Base-by-base conservation (phyloP, 2,797 vertebrate genomes). In the Neosilurus hyrtlii region DNA sequence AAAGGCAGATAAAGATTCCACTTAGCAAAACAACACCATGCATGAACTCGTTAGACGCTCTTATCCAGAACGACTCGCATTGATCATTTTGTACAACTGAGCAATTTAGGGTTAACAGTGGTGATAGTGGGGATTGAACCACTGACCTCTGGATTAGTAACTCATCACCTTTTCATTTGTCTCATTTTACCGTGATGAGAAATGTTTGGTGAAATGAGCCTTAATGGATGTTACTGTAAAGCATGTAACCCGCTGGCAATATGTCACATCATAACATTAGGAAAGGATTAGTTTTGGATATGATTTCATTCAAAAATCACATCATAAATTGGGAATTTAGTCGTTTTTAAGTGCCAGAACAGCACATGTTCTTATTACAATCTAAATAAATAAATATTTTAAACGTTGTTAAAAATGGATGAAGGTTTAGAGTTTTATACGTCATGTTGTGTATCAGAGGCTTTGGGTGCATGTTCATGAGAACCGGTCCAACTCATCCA, bases 401-500 rank as follows among this genome's bases (percentile, higher is more conserved):
- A 59, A 61, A 61, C 12, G 35, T 75, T 37, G 54, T 56, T 11
- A n/a, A 37, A 59, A 4, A 43, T 9, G 3, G 15, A 15, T n/a
- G 35, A 14, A 61, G 52, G 35, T 62, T 16, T 49, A 4, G 20
- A 9, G 63, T 37, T 75, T 75, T 4, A 20, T 10, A 59, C 43
- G 30, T n/a, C 56, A 20, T 52, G 75, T 9, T n/a, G 20, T 20
- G 30, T 61, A 43, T 76, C 20, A 5, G 20, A 74, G 56, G 22
- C 7, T 63, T 62, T 26, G 7, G 3, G 9, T 24, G 67, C 65
- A 76, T 22, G 62, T 81, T 67, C 76, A 65, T 62, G 30, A 56
- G 71, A 65, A 51, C 72, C 22, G 82, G 84, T 79, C 65, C 24
- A 75, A 86, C 15, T 54, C 37, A 54, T 79, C 61, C 26, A 76